Conservation (phyloP, 2,113 vertebrate genomes). For the Rhea pennata region DNA sequence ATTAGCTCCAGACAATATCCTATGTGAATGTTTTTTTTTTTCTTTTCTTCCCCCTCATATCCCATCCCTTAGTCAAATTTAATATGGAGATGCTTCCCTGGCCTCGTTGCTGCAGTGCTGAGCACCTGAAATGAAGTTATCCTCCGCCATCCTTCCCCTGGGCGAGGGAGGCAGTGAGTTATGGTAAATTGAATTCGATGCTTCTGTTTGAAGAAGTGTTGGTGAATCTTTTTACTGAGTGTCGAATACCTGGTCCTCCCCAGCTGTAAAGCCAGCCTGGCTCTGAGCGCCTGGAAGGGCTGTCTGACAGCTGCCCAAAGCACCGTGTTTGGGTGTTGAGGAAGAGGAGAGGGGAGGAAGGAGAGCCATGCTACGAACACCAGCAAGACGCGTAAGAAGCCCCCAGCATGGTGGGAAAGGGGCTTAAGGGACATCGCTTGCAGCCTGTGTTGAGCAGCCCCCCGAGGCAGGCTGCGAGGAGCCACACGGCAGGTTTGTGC, state of each 20-base stretch:
- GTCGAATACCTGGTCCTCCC: background rate
- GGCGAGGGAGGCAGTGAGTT: background rate
- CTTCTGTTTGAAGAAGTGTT: background rate
- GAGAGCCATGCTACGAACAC: background rate
- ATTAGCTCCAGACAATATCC: background rate
- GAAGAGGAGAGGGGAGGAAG: background rate
- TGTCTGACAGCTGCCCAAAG: no score
- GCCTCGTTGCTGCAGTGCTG: background rate
- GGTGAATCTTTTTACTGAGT: background rate
- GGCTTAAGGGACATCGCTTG: background rate
- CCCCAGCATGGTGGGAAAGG: background rate
- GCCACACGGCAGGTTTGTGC: background rate
- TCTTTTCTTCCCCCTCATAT: background rate
- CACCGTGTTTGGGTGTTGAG: background rate
- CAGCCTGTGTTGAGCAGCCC: background rate
- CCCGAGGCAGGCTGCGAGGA: fast-evolving
- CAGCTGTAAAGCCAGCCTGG: no score
- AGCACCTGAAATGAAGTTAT: background rate
- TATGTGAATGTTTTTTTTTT: background rate
- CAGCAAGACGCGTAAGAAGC: background rate
- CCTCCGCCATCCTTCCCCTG: background rate
- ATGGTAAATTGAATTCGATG: background rate
- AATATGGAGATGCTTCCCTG: background rate
- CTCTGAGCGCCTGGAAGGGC: background rate
- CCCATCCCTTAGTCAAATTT: no score